Percentiles rank a stretch among this genome's conserved stretches.
Conservation (phyloP, 2,797 vertebrate genomes). For the Lindbergichthys nudifrons region DNA sequence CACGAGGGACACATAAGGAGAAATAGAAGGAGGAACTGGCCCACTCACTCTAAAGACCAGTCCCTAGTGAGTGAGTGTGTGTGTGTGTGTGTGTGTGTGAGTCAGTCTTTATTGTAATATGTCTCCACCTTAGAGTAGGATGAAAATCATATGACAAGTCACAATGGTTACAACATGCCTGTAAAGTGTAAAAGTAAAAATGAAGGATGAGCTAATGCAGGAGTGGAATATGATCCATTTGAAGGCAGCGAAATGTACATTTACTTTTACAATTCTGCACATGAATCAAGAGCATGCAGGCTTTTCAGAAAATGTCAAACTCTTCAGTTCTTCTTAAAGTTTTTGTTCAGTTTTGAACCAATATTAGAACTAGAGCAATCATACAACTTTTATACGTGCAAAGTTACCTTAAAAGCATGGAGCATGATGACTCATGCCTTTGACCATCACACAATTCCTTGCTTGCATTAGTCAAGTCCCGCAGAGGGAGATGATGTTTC, state of each 20-base stretch:
- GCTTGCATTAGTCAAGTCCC: conserved; percentile 52
- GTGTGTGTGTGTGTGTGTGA: conserved; percentile 1
- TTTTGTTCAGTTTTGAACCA: background rate
- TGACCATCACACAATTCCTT: conserved; percentile 35
- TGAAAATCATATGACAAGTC: conserved; percentile 41
- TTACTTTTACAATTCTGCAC: conserved; percentile 3
- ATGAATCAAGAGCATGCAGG: conserved; percentile 10
- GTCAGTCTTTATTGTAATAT: conserved; percentile 54
- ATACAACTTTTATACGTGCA: background rate
- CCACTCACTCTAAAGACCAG: conserved; percentile 58
- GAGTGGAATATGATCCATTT: conserved; percentile 8
- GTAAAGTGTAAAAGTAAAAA: conserved; percentile 14
- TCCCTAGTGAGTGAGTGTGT: conserved; percentile 22
- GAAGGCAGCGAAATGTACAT: background rate
- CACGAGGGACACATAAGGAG: conserved; percentile 78
- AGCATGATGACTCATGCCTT: conserved; percentile 32
- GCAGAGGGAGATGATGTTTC: conserved; percentile 67
- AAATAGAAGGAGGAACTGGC: conserved; percentile 74
- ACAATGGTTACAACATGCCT: conserved; percentile 37
- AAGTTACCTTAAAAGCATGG: conserved; percentile 6
- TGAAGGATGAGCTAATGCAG: conserved; percentile 11
- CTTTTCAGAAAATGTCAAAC: conserved; percentile 7
- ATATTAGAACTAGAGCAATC: background rate
- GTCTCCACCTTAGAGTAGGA: conserved; percentile 47
- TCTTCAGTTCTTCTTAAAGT: background rate